These are phyloP conservation scores for Poeciliopsis presidionis DNA, from an alignment of 2,797 vertebrate species.

Conservation along the genomic window DNA sequence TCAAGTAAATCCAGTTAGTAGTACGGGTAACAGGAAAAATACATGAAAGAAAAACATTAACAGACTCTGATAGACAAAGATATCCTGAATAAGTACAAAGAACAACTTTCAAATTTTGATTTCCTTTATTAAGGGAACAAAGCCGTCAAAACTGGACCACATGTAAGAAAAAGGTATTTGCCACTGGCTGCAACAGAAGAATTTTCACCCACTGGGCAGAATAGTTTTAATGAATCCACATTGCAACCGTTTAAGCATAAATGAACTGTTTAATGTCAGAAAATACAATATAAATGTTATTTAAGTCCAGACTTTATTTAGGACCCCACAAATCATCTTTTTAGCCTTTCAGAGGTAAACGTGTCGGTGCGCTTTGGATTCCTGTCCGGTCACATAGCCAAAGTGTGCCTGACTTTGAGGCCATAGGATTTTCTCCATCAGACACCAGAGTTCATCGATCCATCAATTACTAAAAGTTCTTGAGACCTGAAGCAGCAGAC, in stretches of 20 bases:
- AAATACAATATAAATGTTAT: not conserved
- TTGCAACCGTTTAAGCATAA: not conserved
- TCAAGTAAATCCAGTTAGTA: not conserved
- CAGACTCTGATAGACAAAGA: not conserved
- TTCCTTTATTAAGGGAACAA: not conserved
- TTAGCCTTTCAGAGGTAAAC: not conserved
- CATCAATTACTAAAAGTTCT: not conserved
- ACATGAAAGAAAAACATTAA: not conserved
- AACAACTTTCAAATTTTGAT: not conserved
- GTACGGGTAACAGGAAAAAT: not conserved
- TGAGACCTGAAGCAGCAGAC: not conserved
- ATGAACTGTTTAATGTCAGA: not conserved
- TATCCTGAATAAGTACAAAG: not conserved
- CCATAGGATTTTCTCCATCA: not conserved
- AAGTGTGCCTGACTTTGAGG: not conserved
- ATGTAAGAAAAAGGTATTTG: not conserved
- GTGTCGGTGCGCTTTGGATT: not conserved
- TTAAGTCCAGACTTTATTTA: not conserved
- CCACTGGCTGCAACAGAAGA: not conserved
- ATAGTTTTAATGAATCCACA: not conserved
- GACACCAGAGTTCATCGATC: not conserved
- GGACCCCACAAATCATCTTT: not conserved
- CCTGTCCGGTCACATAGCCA: not conserved
- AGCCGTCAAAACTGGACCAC: not conserved
- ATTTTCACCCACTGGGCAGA: not conserved